Evolutionary conservation across 1,140 invertebrate genomes (phyloP), one percentile per base, ranked within the genome.

Genomic region (Carposina sasakii): DNA sequence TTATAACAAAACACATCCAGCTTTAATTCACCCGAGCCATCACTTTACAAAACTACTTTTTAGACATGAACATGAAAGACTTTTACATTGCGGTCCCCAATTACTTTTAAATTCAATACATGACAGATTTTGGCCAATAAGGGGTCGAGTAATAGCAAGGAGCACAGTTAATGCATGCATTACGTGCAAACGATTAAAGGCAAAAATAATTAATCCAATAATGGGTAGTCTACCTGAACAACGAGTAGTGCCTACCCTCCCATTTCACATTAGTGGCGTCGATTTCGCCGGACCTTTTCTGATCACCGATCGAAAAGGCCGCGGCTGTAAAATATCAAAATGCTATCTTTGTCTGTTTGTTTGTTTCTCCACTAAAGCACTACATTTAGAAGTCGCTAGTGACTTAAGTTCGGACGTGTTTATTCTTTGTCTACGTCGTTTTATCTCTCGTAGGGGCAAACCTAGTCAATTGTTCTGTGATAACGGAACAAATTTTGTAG

Each of bases 291-390:
- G 59, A 19, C 69, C 64, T 1, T 43, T 69, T n/a, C 5, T 52
- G 2, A 42, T 69, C 10, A 47, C 54, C 16, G 59, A 55, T 24
- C 48, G 53, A 15, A 59, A 45, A 43, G 55, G 66, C 19, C 36
- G 55, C 12, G 57, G 54, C 28, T 39, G 39, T 20, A 48, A 49
- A 12, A 52, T 55, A 10, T 37, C 48, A 8, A 71, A 71, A 46
- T 46, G 44, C 13, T 69, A 71, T 42, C 26, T 75, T 10, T 57
- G 52, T n/a, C 43, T 73, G 17, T 77, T 76, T 45, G 43, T 57
- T 6, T 69, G 71, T 23, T 48, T 74, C 20, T 10, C 5, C 5
- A 61, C 53, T 2, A 68, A 61, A 33, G 61, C 65, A 0, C 21
- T 71, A 9, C 65, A 63, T 48, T 42, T 64, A 17, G 58, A 64